Evolutionary conservation across 2,888 invertebrate genomes (phyloP).

Genomic region (Pterostichus madidus): DNA sequence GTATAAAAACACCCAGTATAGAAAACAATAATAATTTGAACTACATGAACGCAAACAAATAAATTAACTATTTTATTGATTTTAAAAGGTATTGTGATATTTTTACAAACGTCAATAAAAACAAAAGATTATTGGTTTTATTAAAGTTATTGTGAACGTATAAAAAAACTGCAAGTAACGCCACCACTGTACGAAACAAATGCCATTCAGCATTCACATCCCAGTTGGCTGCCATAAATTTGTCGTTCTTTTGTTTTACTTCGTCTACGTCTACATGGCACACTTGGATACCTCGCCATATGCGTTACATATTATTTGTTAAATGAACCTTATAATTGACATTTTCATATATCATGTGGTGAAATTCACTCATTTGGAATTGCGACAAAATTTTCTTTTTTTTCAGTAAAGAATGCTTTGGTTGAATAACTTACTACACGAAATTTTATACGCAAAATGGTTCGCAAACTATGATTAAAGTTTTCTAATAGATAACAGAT

Average conservation of each 20-base stretch:
- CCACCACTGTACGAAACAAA: neutral
- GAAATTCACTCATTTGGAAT: slow-evolving; percentile 36
- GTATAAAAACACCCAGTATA: too few relatives aligned
- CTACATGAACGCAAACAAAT: too few relatives aligned
- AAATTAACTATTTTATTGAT: too few relatives aligned
- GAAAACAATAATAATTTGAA: too few relatives aligned
- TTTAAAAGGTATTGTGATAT: too few relatives aligned
- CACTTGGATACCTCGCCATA: slow-evolving; percentile 9
- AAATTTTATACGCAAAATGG: neutral
- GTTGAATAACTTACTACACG: neutral
- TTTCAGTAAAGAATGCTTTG: neutral
- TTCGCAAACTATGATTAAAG: slow-evolving; percentile 15
- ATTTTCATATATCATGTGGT: slow-evolving; percentile 37
- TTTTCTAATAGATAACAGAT: slow-evolving; percentile 4
- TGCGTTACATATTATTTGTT: slow-evolving; percentile 38
- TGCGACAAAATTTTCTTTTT: slow-evolving; percentile 29
- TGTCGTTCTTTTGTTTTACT: slow-evolving; percentile 17
- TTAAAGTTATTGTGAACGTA: too few relatives aligned
- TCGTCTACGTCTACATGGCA: slow-evolving; percentile 27
- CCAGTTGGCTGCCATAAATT: neutral
- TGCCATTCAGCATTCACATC: neutral
- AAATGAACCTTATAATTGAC: slow-evolving; percentile 49
- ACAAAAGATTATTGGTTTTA: too few relatives aligned
- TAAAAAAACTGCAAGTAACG: neutral
- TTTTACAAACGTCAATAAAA: too few relatives aligned